Percentiles rank a stretch among this genome's conserved stretches.
phyloP scores from a whole-genome alignment of 2,888 invertebrate species.

The Argyresthia goedartella region DNA sequence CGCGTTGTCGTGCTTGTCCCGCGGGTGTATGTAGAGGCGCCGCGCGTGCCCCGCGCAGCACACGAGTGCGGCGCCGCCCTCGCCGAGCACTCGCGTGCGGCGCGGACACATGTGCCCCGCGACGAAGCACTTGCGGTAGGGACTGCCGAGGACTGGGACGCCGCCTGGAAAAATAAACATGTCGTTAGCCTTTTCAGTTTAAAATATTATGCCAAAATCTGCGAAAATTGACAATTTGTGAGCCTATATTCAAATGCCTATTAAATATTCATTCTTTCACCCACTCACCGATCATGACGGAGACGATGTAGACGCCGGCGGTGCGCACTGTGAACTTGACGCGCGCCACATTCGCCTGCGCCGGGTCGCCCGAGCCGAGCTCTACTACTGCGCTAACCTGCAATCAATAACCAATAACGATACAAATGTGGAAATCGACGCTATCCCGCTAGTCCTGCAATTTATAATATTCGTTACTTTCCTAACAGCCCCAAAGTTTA shows the following conservation, averaged over 20 bases:
- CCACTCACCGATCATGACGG: slow-evolving; percentile 79
- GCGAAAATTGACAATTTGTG: too few relatives aligned
- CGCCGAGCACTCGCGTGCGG: slow-evolving; percentile 81
- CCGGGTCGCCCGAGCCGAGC: slow-evolving; percentile 89
- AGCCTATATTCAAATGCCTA: too few relatives aligned
- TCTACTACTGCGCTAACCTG: slow-evolving; percentile 88
- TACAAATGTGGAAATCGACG: too few relatives aligned
- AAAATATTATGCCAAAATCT: too few relatives aligned
- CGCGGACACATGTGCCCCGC: slow-evolving; percentile 88
- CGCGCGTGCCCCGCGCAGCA: slow-evolving; percentile 80
- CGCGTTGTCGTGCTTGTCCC: slow-evolving; percentile 89
- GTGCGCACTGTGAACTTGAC: slow-evolving; percentile 94
- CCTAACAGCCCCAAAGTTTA: too few relatives aligned
- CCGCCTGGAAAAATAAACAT: slow-evolving; percentile 49
- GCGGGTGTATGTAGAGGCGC: slow-evolving; percentile 87
- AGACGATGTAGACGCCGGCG: slow-evolving; percentile 90
- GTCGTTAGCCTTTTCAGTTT: too few relatives aligned
- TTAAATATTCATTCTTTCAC: too few relatives aligned
- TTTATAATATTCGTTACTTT: too few relatives aligned
- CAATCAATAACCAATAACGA: too few relatives aligned
- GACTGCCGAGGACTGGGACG: slow-evolving; percentile 86
- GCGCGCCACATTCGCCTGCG: slow-evolving; percentile 86
- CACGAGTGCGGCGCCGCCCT: slow-evolving; percentile 83
- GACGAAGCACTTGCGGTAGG: slow-evolving; percentile 85
- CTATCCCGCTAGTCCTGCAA: too few relatives aligned